These are phyloP conservation scores for Delia radicum DNA, from an alignment of 1,140 invertebrate species.

Conservation along the genomic window DNA sequence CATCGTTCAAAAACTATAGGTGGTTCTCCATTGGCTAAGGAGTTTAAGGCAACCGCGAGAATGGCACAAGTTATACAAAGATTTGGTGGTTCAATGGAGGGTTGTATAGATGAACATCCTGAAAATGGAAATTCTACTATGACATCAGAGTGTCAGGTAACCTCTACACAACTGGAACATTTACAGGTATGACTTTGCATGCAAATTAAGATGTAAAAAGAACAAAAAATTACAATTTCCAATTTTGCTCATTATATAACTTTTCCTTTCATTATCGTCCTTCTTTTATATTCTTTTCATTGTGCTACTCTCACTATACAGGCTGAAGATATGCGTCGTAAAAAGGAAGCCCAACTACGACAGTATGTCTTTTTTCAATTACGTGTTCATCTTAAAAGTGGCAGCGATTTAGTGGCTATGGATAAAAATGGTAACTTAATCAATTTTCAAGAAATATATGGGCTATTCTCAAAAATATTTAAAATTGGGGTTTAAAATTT, in stretches of 20 bases:
- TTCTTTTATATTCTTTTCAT: neutral
- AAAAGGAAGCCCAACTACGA: conserved; percentile 70
- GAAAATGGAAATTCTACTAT: conserved; percentile 37
- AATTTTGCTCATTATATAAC: no score
- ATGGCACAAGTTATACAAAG: conserved; percentile 52
- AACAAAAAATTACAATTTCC: no score
- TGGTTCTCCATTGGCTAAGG: conserved; percentile 44
- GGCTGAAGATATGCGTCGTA: conserved; percentile 63
- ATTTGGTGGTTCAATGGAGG: conserved; percentile 56
- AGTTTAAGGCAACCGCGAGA: conserved; percentile 49
- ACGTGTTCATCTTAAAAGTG: conserved; percentile 82
- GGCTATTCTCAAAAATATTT: no score
- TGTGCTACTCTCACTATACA: conserved; percentile 27
- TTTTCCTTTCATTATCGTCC: no score
- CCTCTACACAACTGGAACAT: conserved; percentile 36
- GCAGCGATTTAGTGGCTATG: conserved; percentile 86
- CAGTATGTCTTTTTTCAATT: conserved; percentile 90
- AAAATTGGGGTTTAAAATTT: no score
- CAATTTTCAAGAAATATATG: no score
- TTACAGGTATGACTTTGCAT: conserved; percentile 36
- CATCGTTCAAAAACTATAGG: conserved; percentile 57
- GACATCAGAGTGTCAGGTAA: neutral
- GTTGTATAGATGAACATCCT: conserved; percentile 51
- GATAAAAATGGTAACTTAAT: conserved; percentile 82
- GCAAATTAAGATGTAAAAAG: neutral